Evolutionary conservation across 1,140 invertebrate genomes (phyloP), one percentile per base, ranked within the genome.

Genomic region (Patella vulgata): DNA sequence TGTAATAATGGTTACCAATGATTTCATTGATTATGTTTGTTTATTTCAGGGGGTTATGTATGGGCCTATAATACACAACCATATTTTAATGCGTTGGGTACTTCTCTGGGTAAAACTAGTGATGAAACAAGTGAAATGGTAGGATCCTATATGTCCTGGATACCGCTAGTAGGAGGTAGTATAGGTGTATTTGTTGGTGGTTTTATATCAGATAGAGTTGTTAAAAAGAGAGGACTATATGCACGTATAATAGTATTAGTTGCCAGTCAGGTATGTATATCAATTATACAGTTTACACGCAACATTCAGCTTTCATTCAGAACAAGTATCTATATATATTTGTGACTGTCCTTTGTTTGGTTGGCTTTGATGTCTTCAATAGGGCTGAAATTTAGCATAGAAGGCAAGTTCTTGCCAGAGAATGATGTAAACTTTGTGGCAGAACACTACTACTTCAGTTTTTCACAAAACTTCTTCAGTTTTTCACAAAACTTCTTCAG

Each of bases 101-200:
- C 5, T 8, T 36, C 33, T 8, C 14, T 36, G 14, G 33, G 14
- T 14, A 8, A 36, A 8, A 52, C 31, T 12, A 11, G 17, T 12
- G 43, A 40, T 3, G 74, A 85, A 64, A 77, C 74, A 4, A 66
- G 77, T 21, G 66, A 73, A 52, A 70, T 80, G 59, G 85, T 85
- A 40, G 85, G 75, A 0, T 91, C 83, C 52, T 86, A 75, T 62
- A 78, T 86, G 72, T 81, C 81, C 0, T 83, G 82, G 79, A 82
- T 86, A n/a, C 85, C 85, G 0, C 77, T 86, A 23, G 82, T 84
- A 23, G 91, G 94, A 70, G 95, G 94, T 1, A 92, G 89, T 63
- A 87, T 95, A 23, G 94, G 95, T 23, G 93, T 96, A 0, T 90
- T 95, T 0, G 88, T 91, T 6, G 95, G 95, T 1, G 95, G 95